Base-by-base conservation (phyloP, 2,888 invertebrate species). In the Andrena minutula region DNA sequence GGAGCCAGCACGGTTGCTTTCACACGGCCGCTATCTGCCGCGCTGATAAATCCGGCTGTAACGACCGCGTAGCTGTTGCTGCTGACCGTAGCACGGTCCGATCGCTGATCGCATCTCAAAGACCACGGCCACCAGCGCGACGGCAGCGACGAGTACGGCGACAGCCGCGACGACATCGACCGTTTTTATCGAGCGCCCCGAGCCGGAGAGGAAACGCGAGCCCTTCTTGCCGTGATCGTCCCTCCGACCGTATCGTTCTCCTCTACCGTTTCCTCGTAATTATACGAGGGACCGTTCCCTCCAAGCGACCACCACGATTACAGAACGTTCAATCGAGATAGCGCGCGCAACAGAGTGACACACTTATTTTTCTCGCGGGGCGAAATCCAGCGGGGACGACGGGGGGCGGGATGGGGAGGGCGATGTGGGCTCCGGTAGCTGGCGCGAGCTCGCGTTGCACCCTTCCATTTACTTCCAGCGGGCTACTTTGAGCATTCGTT, bases 401-500 rank as follows among this genome's bases (percentile, higher is more conserved):
- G 51, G 7, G 10, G 4, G 23, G 53, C 10, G 53, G 23, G 2
- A 56, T 20, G 10, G 53, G 23, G 20, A 8, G 53, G 20, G 53
- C 1, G 20, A 53, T 23, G 53, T n/a, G 20, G 53, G 23, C 56
- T 10, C 23, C 23, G 10, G 41, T 41, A 41, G 41, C 41, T 41
- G 41, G 56, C 56, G 56, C 20, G 23, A 56, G 68, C 65, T 83
- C 66, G 64, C 75, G 75, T 82, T 73, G 49, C 73, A 69, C 76
- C 79, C 78, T 80, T 83, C 86, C 87, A 76, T 82, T 77, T 80
- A 88, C 78, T 75, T 26, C 47, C 68, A 49, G 58, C 63, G 41
- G 61, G 75, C 53, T 75, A 76, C 77, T 76, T 80, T 65, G 80
- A 85, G 70, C 82, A 79, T 78, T 87, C 76, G 87, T 82, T 82